These are phyloP conservation scores for Pocillopora grandis DNA, from an alignment of 92 coral and sea anemone genomes.

Conservation along the genomic window DNA sequence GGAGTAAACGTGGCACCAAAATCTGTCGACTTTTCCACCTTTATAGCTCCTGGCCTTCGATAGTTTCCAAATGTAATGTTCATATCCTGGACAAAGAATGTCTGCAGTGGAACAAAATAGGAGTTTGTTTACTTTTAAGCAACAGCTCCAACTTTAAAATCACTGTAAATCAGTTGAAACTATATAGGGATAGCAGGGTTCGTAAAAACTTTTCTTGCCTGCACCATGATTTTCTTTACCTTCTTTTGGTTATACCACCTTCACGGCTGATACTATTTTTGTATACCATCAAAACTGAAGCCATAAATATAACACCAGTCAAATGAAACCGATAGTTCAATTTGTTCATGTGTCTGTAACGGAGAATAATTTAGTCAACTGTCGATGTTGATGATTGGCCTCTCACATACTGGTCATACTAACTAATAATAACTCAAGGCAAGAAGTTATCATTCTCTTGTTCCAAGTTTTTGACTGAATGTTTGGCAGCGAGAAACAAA, in stretches of 20 bases:
- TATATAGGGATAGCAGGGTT: not conserved
- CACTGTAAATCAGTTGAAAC: not conserved
- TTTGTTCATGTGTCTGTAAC: too few species aligned
- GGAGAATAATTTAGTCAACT: too few species aligned
- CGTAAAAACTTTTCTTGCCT: too few species aligned
- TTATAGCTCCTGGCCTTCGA: slow-evolving; percentile 77
- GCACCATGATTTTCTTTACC: not conserved
- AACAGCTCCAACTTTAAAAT: not conserved
- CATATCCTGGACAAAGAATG: slow-evolving; percentile 69
- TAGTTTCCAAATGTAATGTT: slow-evolving; percentile 79
- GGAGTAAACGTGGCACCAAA: slow-evolving; percentile 67
- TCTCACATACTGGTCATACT: too few species aligned
- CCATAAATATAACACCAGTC: not conserved
- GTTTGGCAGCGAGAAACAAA: too few species aligned
- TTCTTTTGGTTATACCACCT: not conserved
- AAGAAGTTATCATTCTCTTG: too few species aligned
- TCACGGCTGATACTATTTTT: too few species aligned
- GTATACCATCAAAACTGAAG: too few species aligned
- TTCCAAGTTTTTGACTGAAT: too few species aligned
- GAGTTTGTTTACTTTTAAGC: not conserved
- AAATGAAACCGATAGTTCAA: not conserved
- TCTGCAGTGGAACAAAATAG: slow-evolving; percentile 29
- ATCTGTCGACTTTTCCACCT: slow-evolving; percentile 69
- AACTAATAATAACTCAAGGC: too few species aligned
- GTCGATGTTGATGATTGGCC: too few species aligned